phyloP scores from a whole-genome alignment of 2,888 invertebrate species.

The Imbricaverruca yamaguchii region DNA sequence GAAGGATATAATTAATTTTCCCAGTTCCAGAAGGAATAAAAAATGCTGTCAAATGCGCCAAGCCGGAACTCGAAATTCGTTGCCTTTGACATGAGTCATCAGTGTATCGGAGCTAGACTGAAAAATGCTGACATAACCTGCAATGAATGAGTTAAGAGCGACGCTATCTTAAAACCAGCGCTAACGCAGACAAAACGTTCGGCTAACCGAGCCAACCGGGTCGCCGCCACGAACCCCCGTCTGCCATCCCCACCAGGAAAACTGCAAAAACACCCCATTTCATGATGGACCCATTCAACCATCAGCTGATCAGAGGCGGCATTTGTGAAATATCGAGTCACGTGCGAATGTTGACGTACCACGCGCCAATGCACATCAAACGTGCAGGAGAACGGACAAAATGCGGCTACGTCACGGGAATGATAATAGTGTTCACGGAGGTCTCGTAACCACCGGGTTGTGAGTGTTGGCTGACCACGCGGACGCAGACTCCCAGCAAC shows the following conservation, averaged over 20 bases:
- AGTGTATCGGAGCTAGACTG: too few species aligned
- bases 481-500: too few species aligned
- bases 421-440: background rate
- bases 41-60: background rate
- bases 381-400: background rate
- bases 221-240: background rate
- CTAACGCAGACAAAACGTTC: background rate
- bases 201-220: background rate
- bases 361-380: background rate
- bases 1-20: slow-evolving; percentile 7
- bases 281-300: slow-evolving; percentile 15
- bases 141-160: background rate
- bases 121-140: background rate
- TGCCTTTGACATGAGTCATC: too few species aligned
- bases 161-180: background rate
- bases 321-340: background rate
- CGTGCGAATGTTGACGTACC: background rate
- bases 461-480: too few species aligned
- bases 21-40: background rate
- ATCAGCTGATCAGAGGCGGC: slow-evolving; percentile 9
- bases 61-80: too few species aligned
- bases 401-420: background rate
- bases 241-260: background rate
- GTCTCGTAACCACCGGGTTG: too few species aligned
- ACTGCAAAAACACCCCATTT: background rate